A percentile compares a stretch with the other conserved stretches of the same genome.
Evolutionary conservation across 2,797 vertebrate genomes (phyloP).

Genomic region (Vireo griseus): DNA sequence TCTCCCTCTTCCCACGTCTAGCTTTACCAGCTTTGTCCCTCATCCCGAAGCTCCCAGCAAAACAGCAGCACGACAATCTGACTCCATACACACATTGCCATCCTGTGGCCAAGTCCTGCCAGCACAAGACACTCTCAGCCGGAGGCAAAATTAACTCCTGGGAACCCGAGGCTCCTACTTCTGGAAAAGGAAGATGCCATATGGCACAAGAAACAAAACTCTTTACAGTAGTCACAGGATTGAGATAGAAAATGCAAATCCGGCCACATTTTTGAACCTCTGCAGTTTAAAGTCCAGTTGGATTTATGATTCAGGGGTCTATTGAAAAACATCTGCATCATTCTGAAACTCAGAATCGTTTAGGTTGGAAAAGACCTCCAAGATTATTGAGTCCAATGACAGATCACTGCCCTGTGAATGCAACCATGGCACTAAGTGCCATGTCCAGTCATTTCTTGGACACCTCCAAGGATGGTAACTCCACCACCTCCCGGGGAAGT

Average conservation of each 20-base stretch:
- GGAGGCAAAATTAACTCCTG: background rate
- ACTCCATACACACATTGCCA: constrained; percentile 11
- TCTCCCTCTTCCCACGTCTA: background rate
- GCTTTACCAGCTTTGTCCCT: background rate
- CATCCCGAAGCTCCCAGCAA: background rate
- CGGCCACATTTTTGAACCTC: background rate
- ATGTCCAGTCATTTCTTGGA: background rate
- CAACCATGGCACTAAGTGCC: background rate
- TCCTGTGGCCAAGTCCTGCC: constrained; percentile 18
- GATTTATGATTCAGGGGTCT: background rate
- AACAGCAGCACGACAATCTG: background rate
- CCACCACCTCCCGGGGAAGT: background rate
- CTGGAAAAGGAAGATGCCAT: background rate
- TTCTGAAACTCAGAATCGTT: background rate
- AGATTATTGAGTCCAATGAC: background rate
- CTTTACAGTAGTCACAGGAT: background rate
- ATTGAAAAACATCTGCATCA: background rate
- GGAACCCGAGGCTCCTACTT: fast-evolving
- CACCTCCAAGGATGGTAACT: background rate
- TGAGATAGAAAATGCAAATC: background rate
- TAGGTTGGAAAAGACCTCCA: background rate
- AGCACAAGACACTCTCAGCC: background rate
- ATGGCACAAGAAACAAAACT: fast-evolving
- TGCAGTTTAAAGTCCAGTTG: background rate
- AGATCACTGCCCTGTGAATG: fast-evolving